Percentiles rank a stretch among this genome's conserved stretches.
Conservation (phyloP, 1,140 invertebrate genomes). For the Manduca sexta region DNA sequence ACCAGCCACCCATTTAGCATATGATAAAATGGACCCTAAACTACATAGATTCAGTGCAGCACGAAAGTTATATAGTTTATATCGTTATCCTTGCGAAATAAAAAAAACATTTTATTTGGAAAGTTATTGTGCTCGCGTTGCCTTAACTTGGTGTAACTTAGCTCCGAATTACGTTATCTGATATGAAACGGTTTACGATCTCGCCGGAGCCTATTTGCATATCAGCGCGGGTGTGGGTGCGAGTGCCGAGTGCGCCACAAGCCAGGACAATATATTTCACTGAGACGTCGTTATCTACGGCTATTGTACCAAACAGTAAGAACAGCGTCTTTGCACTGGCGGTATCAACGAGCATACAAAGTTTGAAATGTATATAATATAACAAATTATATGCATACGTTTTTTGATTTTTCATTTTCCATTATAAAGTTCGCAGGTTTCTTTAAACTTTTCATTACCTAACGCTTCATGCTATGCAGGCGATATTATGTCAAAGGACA, state of each 20-base stretch:
- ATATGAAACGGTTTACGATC: slow-evolving; percentile 58
- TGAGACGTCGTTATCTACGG: slow-evolving; percentile 47
- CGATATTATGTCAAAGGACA: too few relatives aligned
- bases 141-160: slow-evolving; percentile 39
- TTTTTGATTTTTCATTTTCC: too few relatives aligned
- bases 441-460: neutral
- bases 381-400: neutral
- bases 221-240: slow-evolving; percentile 47
- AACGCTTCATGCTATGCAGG: too few relatives aligned
- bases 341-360: slow-evolving; percentile 19
- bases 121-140: slow-evolving; percentile 26
- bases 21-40: slow-evolving; percentile 18
- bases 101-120: slow-evolving; percentile 17
- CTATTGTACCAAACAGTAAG: slow-evolving; percentile 37
- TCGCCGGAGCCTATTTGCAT: slow-evolving; percentile 57
- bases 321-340: slow-evolving; percentile 32
- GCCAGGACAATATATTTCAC: slow-evolving; percentile 54
- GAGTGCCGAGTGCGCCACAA: slow-evolving; percentile 26
- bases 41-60: slow-evolving; percentile 2
- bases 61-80: neutral
- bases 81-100: slow-evolving; percentile 7
- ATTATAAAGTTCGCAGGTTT: too few relatives aligned
- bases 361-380: slow-evolving; percentile 9
- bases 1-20: slow-evolving; percentile 18
- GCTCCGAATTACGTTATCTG: slow-evolving; percentile 53